Base-by-base conservation (phyloP, 2,797 vertebrate species). In the Labroides dimidiatus region DNA sequence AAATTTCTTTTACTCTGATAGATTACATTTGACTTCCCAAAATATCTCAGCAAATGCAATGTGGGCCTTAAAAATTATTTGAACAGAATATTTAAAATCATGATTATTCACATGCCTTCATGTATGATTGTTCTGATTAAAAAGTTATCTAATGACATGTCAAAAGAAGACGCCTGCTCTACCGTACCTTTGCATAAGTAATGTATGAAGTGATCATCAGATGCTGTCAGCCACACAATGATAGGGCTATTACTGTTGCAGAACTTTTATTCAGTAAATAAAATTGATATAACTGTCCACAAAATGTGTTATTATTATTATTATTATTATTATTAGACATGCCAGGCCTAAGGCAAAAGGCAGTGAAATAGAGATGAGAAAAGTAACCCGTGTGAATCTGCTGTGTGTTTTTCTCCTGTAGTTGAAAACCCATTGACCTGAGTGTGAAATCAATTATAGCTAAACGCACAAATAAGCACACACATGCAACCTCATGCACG, bases 401-500 rank as follows among this genome's bases (percentile, higher is more conserved):
- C 39, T 51, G 45, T 69, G 60, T 59, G 72, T 48, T 53, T 66
- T 78, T 77, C 72, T 82, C 71, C 64, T 76, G 73, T 76, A 78
- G 84, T 75, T 57, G 77, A 83, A 84, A 81, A 91, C 84, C 68
- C 84, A 80, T 73, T 92, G 89, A 93, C 87, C 88, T 90, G 85
- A 77, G 85, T 85, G 75, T 90, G 86, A 91, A 91, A 91, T 93
- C 85, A 92, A 90, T 92, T 90, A 84, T 76, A 60, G 65, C 33
- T 48, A 33, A 33, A 52, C 48, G 19, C 50, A 69, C 53, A 69
- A 14, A 23, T 48, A 48, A 23, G 20, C 69, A 70, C 53, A 60
- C 53, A 64, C 62, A 61, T 23, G 30, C 59, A 64, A 69, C 33
- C 51, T 24, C 58, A 56, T 48, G 60, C 42, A 62, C 41, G 54